Evolutionary conservation across 2,797 vertebrate genomes (phyloP).

Genomic region (Columba guinea): DNA sequence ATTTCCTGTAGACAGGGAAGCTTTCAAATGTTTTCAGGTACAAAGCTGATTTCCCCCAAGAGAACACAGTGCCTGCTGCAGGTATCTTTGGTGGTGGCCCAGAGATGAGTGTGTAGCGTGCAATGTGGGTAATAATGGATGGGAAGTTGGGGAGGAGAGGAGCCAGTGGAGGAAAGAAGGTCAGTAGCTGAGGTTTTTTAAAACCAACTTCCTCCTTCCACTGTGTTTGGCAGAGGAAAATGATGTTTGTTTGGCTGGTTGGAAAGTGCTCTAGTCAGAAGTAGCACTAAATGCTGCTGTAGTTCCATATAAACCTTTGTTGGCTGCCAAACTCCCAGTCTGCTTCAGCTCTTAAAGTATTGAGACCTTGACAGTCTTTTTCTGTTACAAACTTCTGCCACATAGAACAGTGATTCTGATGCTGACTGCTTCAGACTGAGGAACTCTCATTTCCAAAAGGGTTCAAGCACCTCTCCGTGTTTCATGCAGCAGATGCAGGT

Average conservation of each 20-base stretch:
- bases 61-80: neutral
- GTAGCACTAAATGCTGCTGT: neutral
- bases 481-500: neutral
- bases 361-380: neutral
- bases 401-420: neutral
- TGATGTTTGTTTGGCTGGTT: neutral
- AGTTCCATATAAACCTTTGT: neutral
- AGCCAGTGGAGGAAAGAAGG: neutral
- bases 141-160: neutral
- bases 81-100: neutral
- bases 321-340: neutral
- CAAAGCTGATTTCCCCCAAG: neutral
- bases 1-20: neutral
- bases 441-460: neutral
- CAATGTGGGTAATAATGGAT: neutral
- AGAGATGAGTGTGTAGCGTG: neutral
- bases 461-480: neutral
- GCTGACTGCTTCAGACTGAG: neutral
- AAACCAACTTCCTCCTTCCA: neutral
- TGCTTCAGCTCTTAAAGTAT: neutral
- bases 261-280: neutral
- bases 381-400: neutral
- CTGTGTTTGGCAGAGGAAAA: neutral
- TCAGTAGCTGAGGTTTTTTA: neutral
- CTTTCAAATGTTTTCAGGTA: neutral